Conservation (phyloP, 2,888 invertebrate species). For the Prosopocoilus inquinatus region DNA sequence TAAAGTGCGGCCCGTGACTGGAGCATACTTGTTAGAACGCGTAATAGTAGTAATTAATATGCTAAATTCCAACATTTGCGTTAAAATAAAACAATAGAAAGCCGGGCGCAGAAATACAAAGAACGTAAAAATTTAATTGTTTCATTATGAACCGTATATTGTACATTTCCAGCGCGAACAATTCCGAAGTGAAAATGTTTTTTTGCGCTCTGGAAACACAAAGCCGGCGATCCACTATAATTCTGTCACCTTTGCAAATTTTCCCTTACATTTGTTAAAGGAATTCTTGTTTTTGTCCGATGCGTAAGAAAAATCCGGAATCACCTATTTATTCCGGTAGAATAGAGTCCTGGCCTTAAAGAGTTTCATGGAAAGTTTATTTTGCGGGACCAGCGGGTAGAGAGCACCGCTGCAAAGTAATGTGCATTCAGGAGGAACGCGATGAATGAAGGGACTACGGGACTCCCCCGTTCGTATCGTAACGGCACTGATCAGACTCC, state of each 20-base stretch:
- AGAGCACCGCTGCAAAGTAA: slow-evolving; percentile 29
- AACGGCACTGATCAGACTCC: slow-evolving; percentile 20
- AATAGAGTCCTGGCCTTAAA: slow-evolving; percentile 28
- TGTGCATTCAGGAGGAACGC: slow-evolving; percentile 29
- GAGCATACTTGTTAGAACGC: too few relatives aligned
- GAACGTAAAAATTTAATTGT: neutral
- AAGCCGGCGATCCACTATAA: slow-evolving; percentile 7
- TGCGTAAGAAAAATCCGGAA: slow-evolving; percentile 28
- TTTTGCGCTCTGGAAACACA: slow-evolving; percentile 3
- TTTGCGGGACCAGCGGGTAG: slow-evolving; percentile 24
- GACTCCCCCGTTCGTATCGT: slow-evolving; percentile 9
- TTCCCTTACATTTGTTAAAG: slow-evolving; percentile 22
- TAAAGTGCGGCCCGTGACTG: too few relatives aligned
- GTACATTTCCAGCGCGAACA: slow-evolving; percentile 6
- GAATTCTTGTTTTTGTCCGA: slow-evolving; percentile 23
- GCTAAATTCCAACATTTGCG: too few relatives aligned
- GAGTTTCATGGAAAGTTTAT: slow-evolving; percentile 34
- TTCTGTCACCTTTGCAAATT: slow-evolving; percentile 22
- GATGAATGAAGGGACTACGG: slow-evolving; percentile 29
- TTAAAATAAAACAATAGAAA: too few relatives aligned
- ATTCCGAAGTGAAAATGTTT: slow-evolving; percentile 6
- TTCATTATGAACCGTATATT: neutral
- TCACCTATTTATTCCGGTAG: slow-evolving; percentile 36
- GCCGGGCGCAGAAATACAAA: too few relatives aligned
- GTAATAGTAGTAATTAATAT: too few relatives aligned